These are phyloP conservation scores for Trissolcus brochymenae DNA, from an alignment of 2,888 invertebrate species.

Conservation along the genomic window DNA sequence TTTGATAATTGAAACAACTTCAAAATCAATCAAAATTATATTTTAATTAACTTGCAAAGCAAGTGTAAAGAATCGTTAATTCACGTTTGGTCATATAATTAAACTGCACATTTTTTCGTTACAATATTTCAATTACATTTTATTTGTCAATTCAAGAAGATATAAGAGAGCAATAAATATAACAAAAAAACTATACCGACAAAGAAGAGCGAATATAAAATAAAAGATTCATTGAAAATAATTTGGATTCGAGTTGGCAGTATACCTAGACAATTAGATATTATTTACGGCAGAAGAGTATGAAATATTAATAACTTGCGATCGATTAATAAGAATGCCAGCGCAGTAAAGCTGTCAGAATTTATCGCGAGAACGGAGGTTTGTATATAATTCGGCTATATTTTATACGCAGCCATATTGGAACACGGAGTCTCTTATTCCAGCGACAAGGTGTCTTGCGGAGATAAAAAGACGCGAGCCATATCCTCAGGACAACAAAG, in stretches of 20 bases:
- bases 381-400: slow-evolving; percentile 32
- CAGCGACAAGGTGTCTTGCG: slow-evolving; percentile 36
- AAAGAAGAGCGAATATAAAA: slow-evolving; percentile 5
- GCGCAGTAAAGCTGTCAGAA: slow-evolving; percentile 18
- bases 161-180: too few species aligned
- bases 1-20: too few species aligned
- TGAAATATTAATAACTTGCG: slow-evolving; percentile 24
- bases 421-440: slow-evolving; percentile 32
- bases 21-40: too few species aligned
- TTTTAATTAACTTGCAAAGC: neutral
- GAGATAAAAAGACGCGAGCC: slow-evolving; percentile 39
- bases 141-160: too few species aligned
- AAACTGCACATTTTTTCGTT: too few species aligned
- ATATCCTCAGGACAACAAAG: slow-evolving; percentile 32
- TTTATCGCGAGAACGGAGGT: slow-evolving; percentile 27
- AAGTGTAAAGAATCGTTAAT: slow-evolving; percentile 1
- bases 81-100: too few species aligned
- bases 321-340: slow-evolving; percentile 16
- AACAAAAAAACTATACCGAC: slow-evolving; percentile 2
- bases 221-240: slow-evolving; percentile 3
- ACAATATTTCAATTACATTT: too few species aligned
- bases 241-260: neutral
- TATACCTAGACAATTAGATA: slow-evolving; percentile 13
- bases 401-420: slow-evolving; percentile 17
- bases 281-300: slow-evolving; percentile 19